A percentile compares a stretch with the other conserved stretches of the same genome.
Evolutionary conservation across 1,140 invertebrate species (phyloP).

Genomic region (Camponotus pennsylvanicus): DNA sequence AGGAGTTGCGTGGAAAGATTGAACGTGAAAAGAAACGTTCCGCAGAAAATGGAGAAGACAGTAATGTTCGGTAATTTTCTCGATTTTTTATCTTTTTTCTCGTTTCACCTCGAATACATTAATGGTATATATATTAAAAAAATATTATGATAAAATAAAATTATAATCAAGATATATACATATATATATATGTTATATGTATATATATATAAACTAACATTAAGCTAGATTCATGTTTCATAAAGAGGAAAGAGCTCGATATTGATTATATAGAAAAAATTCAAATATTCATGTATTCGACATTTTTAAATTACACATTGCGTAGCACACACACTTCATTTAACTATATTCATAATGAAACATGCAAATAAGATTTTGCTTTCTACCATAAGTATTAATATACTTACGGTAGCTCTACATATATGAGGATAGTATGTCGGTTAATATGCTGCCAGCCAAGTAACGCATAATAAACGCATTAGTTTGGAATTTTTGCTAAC

Average conservation of each 20-base stretch:
- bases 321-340: background rate
- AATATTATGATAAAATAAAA: constrained; percentile 24
- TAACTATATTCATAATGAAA: constrained; percentile 39
- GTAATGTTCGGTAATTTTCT: constrained; percentile 35
- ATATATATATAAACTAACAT: background rate
- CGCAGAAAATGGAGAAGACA: constrained; percentile 70
- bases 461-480: constrained; percentile 61
- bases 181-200: no score
- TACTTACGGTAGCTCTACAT: constrained; percentile 3
- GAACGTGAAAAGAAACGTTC: constrained; percentile 68
- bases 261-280: background rate
- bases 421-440: constrained; percentile 7
- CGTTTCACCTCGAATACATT: background rate
- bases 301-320: background rate
- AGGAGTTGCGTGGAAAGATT: constrained; percentile 74
- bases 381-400: constrained; percentile 32
- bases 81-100: background rate
- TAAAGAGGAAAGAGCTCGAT: background rate
- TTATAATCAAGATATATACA: background rate
- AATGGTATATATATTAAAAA: background rate
- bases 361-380: constrained; percentile 35
- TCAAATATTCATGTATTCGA: background rate
- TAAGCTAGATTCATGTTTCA: background rate
- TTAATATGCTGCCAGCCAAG: constrained; percentile 43
- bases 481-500: constrained; percentile 58